Base-by-base conservation (phyloP, 2,888 invertebrate species). In the Megastigmus dorsalis region DNA sequence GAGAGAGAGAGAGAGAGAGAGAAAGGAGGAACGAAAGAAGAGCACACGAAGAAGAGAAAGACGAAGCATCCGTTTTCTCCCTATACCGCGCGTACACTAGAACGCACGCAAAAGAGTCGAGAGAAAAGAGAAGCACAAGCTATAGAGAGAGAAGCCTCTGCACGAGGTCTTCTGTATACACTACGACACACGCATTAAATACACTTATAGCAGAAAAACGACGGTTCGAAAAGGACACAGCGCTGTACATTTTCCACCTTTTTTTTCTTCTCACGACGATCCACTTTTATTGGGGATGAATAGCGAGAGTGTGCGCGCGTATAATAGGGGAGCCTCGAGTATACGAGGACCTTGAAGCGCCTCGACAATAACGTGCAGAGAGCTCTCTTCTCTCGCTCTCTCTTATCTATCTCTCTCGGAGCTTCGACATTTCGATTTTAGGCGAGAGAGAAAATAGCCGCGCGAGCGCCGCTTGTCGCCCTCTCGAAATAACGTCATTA, bases 401-500 rank as follows among this genome's bases (percentile, higher is more conserved):
- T 30, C 18, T 45, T 65, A 33, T 20, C 28, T 30, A 7, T 45
- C 20, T 18, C 20, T 48, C 33, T 33, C 63, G n/a, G n/a, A n/a
- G n/a, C n/a, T n/a, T n/a, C n/a, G 20, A n/a, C n/a, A 15, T 43
- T 28, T 62, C 30, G 18, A 33, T 45, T 52, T n/a, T 13, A 18
- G 36, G 23, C 23, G 38, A 23, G 57, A 41, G 38, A 23, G 57
- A 41, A 18, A 62, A 45, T 15, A n/a, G n/a, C 26, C 9, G 50
- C 38, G 10, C 9, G 23, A 33, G 41, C 33, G 38, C n/a, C 18
- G 43, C n/a, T n/a, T 33, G 23, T 50, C 43, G 48, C 38, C 23
- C 50, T 50, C 23, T 13, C 45, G 26, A 45, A 4, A 26, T 36
- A 68, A 68, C 67, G 57, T 59, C 67, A 57, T 68, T 57, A 18